phyloP scores from a whole-genome alignment of 2,888 invertebrate species.

The Polymixis lichenea region DNA sequence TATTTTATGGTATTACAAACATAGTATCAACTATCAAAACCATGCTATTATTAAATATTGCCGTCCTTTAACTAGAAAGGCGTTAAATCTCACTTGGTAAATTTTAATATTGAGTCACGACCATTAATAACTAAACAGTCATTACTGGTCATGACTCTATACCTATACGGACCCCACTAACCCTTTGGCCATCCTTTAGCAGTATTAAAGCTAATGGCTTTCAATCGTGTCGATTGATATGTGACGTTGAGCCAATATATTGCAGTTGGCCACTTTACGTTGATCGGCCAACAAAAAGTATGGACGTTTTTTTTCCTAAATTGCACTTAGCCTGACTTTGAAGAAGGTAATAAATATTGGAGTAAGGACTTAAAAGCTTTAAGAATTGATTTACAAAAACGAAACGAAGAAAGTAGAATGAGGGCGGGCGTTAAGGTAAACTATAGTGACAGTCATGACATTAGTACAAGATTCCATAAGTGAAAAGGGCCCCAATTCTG shows the following conservation, averaged over 20 bases:
- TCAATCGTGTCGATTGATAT: conserved; percentile 44
- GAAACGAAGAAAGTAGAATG: not conserved
- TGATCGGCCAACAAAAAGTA: conserved; percentile 30
- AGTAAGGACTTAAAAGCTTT: not conserved
- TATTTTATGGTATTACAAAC: no score
- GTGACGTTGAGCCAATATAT: conserved; percentile 44
- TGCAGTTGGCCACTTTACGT: conserved; percentile 37
- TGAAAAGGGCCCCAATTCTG: no score
- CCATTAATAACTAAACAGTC: no score
- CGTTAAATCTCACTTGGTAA: no score
- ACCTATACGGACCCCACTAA: conserved; percentile 29
- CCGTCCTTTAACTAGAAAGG: no score
- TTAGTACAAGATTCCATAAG: not conserved
- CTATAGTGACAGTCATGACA: no score
- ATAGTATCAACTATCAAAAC: no score
- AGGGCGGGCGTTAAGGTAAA: not conserved
- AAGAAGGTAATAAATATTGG: conserved; percentile 40
- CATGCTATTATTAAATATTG: no score
- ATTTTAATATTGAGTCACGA: no score
- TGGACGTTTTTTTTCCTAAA: conserved; percentile 5
- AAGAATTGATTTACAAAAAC: not conserved
- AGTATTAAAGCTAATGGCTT: conserved; percentile 49
- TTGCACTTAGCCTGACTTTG: conserved; percentile 25
- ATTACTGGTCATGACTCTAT: no score
- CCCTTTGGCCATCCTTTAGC: not conserved